Evolutionary conservation across 2,888 invertebrate species (phyloP).

Genomic region (Stenolophus ochropezus): DNA sequence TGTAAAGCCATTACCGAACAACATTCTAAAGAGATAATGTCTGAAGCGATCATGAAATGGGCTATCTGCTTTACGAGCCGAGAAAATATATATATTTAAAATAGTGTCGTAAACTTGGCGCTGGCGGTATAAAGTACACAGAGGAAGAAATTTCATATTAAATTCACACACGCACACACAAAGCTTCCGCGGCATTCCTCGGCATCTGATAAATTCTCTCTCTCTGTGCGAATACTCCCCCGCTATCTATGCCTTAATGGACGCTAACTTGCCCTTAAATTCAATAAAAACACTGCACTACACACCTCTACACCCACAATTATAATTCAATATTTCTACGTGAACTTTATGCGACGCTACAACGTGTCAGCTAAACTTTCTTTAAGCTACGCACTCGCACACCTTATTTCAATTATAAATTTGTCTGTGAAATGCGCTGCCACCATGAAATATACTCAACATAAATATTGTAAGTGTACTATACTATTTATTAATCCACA

Average conservation of each 20-base stretch:
- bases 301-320: no score
- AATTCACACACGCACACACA: slow-evolving; percentile 27
- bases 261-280: neutral
- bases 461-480: no score
- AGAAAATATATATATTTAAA: slow-evolving; percentile 37
- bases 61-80: slow-evolving; percentile 22
- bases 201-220: slow-evolving; percentile 21
- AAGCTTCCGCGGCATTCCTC: slow-evolving; percentile 17
- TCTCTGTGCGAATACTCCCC: no score
- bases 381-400: no score
- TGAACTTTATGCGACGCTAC: no score
- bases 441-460: no score
- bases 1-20: slow-evolving; percentile 10
- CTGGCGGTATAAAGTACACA: neutral
- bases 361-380: no score
- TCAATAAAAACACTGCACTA: neutral
- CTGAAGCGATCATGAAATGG: slow-evolving; percentile 24
- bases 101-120: slow-evolving; percentile 15
- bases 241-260: neutral
- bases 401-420: no score
- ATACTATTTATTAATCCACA: no score
- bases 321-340: no score
- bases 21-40: slow-evolving; percentile 37
- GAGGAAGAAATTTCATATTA: slow-evolving; percentile 36
- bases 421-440: no score